These are phyloP conservation scores for Ibycter americanus DNA, from an alignment of 2,797 vertebrate genomes.

Conservation along the genomic window DNA sequence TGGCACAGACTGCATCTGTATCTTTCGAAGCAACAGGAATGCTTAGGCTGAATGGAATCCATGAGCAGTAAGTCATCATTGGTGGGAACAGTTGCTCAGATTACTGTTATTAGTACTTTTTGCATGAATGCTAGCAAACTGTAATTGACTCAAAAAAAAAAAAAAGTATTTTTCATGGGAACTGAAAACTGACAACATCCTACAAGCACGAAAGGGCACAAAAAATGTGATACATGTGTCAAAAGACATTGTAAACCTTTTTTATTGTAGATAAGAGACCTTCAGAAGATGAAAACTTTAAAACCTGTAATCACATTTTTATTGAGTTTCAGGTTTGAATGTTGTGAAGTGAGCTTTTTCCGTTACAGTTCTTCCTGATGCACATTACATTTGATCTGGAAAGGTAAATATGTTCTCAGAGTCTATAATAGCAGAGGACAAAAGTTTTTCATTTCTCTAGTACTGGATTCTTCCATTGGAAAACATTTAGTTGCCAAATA, in stretches of 20 bases:
- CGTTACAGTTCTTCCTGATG: neutral
- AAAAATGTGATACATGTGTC: neutral
- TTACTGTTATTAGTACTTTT: conserved; percentile 41
- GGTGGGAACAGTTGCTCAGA: neutral
- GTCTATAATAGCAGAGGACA: neutral
- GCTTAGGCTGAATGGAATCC: neutral
- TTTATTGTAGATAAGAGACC: neutral
- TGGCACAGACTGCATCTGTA: neutral
- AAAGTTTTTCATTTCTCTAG: neutral
- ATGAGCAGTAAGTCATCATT: neutral
- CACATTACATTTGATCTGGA: neutral
- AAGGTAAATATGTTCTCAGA: neutral
- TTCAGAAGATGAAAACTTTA: neutral
- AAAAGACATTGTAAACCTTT: neutral
- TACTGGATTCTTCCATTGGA: neutral
- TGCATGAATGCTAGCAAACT: conserved; percentile 12
- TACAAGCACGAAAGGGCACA: neutral
- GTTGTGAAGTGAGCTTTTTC: neutral
- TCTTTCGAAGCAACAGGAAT: neutral
- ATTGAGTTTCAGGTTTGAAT: neutral
- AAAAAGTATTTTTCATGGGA: neutral
- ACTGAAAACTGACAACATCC: neutral
- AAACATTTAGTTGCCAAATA: neutral
- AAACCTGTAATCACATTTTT: conserved; percentile 5
- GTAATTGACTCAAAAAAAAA: neutral